phyloP scores from a whole-genome alignment of 92 coral and sea anemone genomes.

The Porites divaricata region DNA sequence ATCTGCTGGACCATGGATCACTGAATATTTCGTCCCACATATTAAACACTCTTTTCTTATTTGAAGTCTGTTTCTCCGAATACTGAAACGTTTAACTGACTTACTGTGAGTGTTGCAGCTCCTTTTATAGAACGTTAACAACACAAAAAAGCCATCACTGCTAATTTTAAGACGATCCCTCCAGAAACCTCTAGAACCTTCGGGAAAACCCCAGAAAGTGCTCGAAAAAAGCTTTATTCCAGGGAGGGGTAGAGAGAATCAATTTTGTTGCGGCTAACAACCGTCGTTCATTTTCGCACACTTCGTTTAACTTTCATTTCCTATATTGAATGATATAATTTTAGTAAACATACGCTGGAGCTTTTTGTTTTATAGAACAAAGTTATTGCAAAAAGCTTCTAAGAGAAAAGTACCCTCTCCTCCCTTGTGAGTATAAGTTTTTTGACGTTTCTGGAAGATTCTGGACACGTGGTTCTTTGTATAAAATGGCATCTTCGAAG shows the following conservation, averaged over 20 bases:
- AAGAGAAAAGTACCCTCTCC: conserved; percentile 12
- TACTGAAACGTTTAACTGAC: neutral
- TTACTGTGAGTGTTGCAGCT: neutral
- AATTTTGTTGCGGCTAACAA: neutral
- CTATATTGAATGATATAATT: no score
- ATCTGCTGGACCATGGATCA: conserved; percentile 28
- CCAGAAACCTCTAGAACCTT: neutral
- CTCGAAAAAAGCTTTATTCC: neutral
- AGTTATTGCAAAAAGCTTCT: neutral
- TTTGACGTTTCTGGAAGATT: conserved; percentile 4
- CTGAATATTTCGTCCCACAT: conserved; percentile 14
- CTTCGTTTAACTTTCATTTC: neutral
- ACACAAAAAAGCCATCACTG: neutral
- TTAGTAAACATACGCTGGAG: neutral
- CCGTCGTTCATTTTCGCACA: no score
- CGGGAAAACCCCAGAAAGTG: conserved; percentile 46
- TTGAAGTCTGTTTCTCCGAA: no score
- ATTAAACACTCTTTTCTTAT: neutral
- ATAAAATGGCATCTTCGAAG: neutral
- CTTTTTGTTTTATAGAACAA: neutral
- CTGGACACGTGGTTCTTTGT: neutral
- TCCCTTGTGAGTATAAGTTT: neutral
- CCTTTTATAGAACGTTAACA: conserved; percentile 3
- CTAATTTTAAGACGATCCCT: conserved; percentile 7
- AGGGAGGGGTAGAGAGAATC: neutral